Percentiles rank a stretch among this genome's conserved stretches.
These are phyloP conservation scores for Neosilurus mollespiculum DNA, from an alignment of 2,797 vertebrate species.

Conservation along the genomic window DNA sequence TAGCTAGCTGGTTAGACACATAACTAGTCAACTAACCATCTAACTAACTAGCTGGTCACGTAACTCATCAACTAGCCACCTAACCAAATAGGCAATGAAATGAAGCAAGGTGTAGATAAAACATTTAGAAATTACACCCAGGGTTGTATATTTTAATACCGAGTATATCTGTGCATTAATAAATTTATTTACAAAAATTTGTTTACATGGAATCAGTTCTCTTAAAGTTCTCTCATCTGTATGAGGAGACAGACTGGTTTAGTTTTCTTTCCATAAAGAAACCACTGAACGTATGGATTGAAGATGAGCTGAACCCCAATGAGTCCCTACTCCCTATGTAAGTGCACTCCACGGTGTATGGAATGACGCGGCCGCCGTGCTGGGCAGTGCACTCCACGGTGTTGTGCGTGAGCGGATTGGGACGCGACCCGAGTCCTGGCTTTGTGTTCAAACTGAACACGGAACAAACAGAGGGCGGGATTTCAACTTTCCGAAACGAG, in stretches of 20 bases:
- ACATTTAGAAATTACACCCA: neutral
- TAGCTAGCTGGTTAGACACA: too few species aligned
- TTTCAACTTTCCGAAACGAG: conserved; percentile 30
- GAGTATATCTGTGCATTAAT: too few species aligned
- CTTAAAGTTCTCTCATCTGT: neutral
- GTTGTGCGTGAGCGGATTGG: neutral
- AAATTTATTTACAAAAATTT: too few species aligned
- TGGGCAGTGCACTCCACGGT: neutral
- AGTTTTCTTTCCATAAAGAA: neutral
- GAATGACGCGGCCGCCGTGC: neutral
- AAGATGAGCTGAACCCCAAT: neutral
- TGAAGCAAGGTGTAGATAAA: neutral
- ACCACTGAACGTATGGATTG: neutral
- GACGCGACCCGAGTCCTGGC: neutral
- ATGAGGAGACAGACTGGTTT: neutral
- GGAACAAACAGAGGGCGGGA: conserved; percentile 40
- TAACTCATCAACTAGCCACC: too few species aligned
- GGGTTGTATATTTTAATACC: too few species aligned
- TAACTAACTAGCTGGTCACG: too few species aligned
- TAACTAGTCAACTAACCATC: too few species aligned
- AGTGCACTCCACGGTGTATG: neutral
- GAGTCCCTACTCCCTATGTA: neutral
- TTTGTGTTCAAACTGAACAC: conserved; percentile 1
- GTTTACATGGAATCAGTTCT: too few species aligned
- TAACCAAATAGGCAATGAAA: neutral